phyloP scores from a whole-genome alignment of 2,888 invertebrate genomes.

The Schrankia costaestrigalis region DNA sequence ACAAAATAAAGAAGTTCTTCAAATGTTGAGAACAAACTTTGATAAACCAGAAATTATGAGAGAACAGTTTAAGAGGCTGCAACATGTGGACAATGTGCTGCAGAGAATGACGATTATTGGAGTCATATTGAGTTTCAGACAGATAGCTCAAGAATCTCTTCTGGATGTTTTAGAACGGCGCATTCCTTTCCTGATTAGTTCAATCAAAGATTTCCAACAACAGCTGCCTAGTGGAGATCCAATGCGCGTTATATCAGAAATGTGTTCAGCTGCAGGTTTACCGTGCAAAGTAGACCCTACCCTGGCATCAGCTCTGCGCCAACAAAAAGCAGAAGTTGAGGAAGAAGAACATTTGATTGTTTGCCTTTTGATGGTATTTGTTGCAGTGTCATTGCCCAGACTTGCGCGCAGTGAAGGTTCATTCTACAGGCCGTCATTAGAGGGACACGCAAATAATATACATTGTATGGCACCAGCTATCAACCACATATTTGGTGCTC shows the following conservation, averaged over 20 bases:
- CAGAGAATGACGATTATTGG: conserved; percentile 99
- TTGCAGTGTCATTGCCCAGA: conserved; percentile 98
- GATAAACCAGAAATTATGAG: conserved; percentile 99
- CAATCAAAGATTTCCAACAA: conserved; percentile 96
- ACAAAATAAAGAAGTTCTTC: conserved; percentile 94
- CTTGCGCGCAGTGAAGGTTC: conserved; percentile 94
- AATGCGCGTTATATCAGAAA: conserved; percentile 95
- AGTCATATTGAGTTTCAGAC: conserved; percentile 97
- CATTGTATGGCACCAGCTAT: conserved; percentile 99
- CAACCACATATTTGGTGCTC: conserved; percentile 96
- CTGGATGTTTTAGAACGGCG: conserved; percentile 95
- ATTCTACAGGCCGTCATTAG: conserved; percentile 91
- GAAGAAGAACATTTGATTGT: conserved; percentile 96
- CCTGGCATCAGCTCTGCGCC: conserved; percentile 92
- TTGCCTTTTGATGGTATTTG: conserved; percentile 98
- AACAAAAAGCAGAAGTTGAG: conserved; percentile 92
- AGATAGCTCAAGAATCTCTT: conserved; percentile 95
- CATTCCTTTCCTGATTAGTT: conserved; percentile 97
- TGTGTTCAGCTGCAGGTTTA: conserved; percentile 98
- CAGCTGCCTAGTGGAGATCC: conserved; percentile 95
- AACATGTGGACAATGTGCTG: conserved; percentile 96
- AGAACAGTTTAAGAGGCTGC: conserved; percentile 94
- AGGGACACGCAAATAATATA: conserved; percentile 99
- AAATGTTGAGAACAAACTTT: conserved; percentile 95
- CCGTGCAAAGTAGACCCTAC: conserved; percentile 97